These are phyloP conservation scores for Amyelois transitella DNA, from an alignment of 1,140 invertebrate genomes.

Conservation along the genomic window DNA sequence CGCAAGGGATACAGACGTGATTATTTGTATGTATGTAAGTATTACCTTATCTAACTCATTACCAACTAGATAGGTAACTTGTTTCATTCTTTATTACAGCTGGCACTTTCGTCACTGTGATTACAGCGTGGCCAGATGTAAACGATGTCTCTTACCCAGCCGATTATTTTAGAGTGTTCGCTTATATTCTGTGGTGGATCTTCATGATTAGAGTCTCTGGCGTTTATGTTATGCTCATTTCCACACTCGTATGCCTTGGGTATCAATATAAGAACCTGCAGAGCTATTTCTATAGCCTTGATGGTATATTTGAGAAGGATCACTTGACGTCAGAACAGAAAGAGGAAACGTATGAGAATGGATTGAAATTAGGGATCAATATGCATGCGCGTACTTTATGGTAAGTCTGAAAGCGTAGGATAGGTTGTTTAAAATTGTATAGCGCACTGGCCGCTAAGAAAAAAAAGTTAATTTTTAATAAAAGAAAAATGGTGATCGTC, in stretches of 20 bases:
- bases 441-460: too few relatives aligned
- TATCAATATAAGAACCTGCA: constrained; percentile 42
- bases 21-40: neutral
- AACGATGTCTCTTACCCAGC: constrained; percentile 27
- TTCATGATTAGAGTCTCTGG: constrained; percentile 27
- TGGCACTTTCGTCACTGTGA: constrained; percentile 5
- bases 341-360: constrained; percentile 32
- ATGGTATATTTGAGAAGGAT: constrained; percentile 28
- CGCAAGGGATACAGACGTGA: too few relatives aligned
- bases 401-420: constrained; percentile 2
- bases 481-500: too few relatives aligned
- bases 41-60: neutral
- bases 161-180: constrained; percentile 16
- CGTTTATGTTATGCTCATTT: constrained; percentile 27
- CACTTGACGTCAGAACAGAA: constrained; percentile 23
- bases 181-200: constrained; percentile 43
- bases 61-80: neutral
- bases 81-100: neutral
- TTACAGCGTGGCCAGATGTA: constrained; percentile 39
- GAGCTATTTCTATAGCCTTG: constrained; percentile 37
- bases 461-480: too few relatives aligned
- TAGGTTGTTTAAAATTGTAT: too few relatives aligned
- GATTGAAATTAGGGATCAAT: constrained; percentile 38
- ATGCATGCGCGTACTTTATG: constrained; percentile 16
- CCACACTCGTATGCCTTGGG: constrained; percentile 24